phyloP scores from a whole-genome alignment of 2,888 invertebrate genomes.

The Odontothrips loti region DNA sequence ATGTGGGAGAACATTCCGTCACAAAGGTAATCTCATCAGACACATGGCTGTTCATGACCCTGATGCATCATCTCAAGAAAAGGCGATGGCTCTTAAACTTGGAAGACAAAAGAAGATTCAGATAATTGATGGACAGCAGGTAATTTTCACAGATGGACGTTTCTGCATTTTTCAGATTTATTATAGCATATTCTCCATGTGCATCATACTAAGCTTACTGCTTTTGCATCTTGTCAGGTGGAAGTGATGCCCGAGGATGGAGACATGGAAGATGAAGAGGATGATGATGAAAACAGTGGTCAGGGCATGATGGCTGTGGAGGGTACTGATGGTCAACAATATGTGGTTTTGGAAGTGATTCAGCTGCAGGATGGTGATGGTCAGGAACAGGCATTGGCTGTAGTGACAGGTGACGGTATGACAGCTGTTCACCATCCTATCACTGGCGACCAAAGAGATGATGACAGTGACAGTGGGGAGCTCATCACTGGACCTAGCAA shows the following conservation, averaged over 20 bases:
- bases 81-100: conserved; percentile 69
- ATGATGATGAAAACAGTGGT: conserved; percentile 48
- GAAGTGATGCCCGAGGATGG: conserved; percentile 40
- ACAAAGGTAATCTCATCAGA: conserved; percentile 87
- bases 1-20: conserved; percentile 54
- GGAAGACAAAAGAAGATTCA: conserved; percentile 75
- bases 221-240: conserved; percentile 33
- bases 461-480: background rate
- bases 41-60: conserved; percentile 91
- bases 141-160: conserved; percentile 31
- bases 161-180: too few species aligned
- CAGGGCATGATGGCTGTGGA: conserved; percentile 64
- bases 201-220: background rate
- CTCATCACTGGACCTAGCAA: conserved; percentile 20
- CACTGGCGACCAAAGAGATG: background rate
- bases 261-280: conserved; percentile 39
- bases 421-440: background rate
- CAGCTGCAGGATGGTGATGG: conserved; percentile 54
- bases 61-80: conserved; percentile 68
- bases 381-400: conserved; percentile 48
- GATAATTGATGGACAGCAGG: conserved; percentile 54
- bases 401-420: conserved; percentile 49
- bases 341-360: conserved; percentile 86
- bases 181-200: background rate
- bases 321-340: conserved; percentile 72